Evolutionary conservation across 2,797 vertebrate species (phyloP).

Genomic region (Malacoraja senta): DNA sequence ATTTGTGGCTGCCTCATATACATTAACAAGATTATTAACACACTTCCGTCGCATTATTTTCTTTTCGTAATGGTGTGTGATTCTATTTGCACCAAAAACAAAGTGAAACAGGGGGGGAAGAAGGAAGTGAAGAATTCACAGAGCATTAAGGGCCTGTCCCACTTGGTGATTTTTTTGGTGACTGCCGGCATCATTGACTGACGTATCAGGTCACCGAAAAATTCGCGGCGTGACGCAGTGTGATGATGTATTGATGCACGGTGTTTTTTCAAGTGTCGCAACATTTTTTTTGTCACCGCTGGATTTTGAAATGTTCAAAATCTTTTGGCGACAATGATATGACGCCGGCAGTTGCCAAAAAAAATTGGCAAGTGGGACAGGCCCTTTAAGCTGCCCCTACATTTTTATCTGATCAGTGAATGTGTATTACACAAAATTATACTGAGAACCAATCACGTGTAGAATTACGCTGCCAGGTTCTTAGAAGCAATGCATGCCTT

Average conservation of each 20-base stretch:
- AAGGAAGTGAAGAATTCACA: background rate
- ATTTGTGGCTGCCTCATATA: constrained; percentile 38
- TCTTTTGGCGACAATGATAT: too few relatives aligned
- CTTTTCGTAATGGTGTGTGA: background rate
- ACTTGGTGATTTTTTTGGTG: too few relatives aligned
- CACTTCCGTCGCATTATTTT: constrained; percentile 42
- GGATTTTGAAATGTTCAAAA: too few relatives aligned
- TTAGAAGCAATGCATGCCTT: constrained; percentile 30
- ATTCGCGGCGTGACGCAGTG: too few relatives aligned
- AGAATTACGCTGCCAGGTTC: background rate
- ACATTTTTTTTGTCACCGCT: too few relatives aligned
- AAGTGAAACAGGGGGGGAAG: background rate
- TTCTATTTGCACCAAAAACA: background rate
- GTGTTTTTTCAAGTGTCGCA: too few relatives aligned
- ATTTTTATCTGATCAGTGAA: background rate
- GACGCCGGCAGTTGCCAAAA: too few relatives aligned
- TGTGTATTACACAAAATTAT: constrained; percentile 32
- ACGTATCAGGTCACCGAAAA: too few relatives aligned
- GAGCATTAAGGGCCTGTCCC: background rate
- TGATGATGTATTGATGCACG: too few relatives aligned
- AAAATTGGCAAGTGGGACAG: too few relatives aligned
- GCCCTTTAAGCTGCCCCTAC: background rate
- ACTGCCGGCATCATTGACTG: too few relatives aligned
- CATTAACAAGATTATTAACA: constrained; percentile 39
- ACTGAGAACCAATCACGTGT: background rate